Evolutionary conservation across 2,797 vertebrate genomes (phyloP).

Genomic region (Sebastes vulpes): DNA sequence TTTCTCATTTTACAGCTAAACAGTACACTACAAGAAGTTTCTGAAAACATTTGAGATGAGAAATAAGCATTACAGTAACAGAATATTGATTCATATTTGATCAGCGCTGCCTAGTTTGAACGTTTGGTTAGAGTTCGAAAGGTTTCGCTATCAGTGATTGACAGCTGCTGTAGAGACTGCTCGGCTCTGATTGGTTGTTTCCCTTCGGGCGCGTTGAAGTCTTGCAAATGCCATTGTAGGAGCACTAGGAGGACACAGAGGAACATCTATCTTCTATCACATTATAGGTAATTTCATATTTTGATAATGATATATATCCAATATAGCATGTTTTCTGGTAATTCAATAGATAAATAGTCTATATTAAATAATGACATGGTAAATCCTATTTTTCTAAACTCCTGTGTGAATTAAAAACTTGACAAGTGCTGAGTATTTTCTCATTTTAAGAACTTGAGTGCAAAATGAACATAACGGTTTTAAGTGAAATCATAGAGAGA

Average conservation of each 20-base stretch:
- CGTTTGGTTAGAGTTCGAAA: fast-evolving
- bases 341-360: too few species aligned
- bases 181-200: not conserved
- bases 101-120: not conserved
- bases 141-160: fast-evolving
- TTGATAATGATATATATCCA: too few species aligned
- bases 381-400: too few species aligned
- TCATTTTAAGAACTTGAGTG: too few species aligned
- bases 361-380: too few species aligned
- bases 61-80: not conserved
- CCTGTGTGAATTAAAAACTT: too few species aligned
- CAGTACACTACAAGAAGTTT: not conserved
- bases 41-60: fast-evolving
- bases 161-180: not conserved
- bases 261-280: too few species aligned
- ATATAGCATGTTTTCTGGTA: too few species aligned
- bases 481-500: too few species aligned
- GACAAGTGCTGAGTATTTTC: fast-evolving
- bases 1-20: not conserved
- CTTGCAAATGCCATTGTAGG: not conserved
- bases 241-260: not conserved
- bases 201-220: not conserved
- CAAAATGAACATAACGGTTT: too few species aligned
- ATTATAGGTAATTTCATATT: too few species aligned
- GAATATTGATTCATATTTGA: not conserved